Percentiles rank a stretch among this genome's conserved stretches.
Evolutionary conservation across 2,113 vertebrate genomes (phyloP).

Genomic region (Pangasianodon hypophthalmus): DNA sequence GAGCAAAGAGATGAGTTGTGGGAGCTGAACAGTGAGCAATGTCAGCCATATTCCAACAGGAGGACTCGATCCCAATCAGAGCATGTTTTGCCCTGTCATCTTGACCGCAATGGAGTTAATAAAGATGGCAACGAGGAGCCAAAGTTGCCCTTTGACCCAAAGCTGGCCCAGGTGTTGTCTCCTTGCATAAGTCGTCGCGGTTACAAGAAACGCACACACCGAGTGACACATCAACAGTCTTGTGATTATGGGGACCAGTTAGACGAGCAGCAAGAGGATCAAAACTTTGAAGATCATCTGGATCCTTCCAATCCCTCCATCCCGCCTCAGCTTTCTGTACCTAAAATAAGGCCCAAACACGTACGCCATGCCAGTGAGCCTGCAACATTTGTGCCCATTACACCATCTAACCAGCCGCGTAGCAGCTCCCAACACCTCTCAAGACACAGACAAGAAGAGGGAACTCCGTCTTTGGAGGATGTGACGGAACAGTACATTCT

Average conservation of each 20-base stretch:
- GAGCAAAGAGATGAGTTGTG: conserved; percentile 75
- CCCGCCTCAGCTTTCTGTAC: conserved; percentile 52
- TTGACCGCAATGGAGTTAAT: conserved; percentile 54
- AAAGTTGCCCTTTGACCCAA: conserved; percentile 80
- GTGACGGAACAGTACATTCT: conserved; percentile 87
- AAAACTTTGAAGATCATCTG: conserved; percentile 37
- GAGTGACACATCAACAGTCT: conserved; percentile 73
- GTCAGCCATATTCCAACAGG: conserved; percentile 48
- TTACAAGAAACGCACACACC: conserved; percentile 83
- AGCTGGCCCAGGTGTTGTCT: conserved; percentile 78
- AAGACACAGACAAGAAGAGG: conserved; percentile 63
- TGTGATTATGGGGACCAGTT: conserved; percentile 59
- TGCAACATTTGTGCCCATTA: conserved; percentile 81
- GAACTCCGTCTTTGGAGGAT: conserved; percentile 83
- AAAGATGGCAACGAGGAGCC: conserved; percentile 50
- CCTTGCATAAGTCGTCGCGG: conserved; percentile 79
- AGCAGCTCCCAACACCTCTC: conserved; percentile 53
- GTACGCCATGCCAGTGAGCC: conserved; percentile 89
- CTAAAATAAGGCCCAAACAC: conserved; percentile 78
- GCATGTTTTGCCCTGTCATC: conserved; percentile 57
- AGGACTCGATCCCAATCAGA: conserved; percentile 75
- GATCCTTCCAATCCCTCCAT: conserved; percentile 46
- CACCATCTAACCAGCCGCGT: conserved; percentile 69
- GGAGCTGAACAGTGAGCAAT: conserved; percentile 65
- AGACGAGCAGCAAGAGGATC: conserved; percentile 47